phyloP scores from a whole-genome alignment of 2,888 invertebrate genomes.

The Disparrhopalites patrizii region DNA sequence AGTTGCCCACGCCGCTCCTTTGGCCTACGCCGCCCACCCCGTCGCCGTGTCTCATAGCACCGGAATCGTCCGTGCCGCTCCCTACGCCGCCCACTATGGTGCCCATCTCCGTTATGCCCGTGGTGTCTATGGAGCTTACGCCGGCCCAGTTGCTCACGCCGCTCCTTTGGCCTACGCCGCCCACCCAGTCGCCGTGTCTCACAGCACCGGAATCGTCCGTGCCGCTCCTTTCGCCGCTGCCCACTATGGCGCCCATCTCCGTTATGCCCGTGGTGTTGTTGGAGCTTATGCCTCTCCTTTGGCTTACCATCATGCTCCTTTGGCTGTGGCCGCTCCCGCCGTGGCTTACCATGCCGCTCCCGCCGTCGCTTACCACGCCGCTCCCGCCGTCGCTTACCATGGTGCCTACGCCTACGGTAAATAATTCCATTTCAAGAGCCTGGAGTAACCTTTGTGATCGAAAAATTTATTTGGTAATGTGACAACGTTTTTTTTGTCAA shows the following conservation, averaged over 20 bases:
- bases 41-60: conserved; percentile 1
- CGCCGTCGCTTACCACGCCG: too few relatives aligned
- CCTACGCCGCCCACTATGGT: not conserved
- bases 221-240: not conserved
- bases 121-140: not conserved
- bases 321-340: not conserved
- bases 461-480: too few relatives aligned
- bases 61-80: conserved; percentile 1
- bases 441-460: too few relatives aligned
- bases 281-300: not conserved
- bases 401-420: too few relatives aligned
- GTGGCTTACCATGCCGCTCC: too few relatives aligned
- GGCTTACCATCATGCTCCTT: not conserved
- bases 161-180: not conserved
- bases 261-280: not conserved
- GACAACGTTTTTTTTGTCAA: too few relatives aligned
- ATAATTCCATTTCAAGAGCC: too few relatives aligned
- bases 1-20: not conserved
- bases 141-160: not conserved
- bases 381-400: not conserved
- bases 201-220: not conserved
- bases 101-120: not conserved
- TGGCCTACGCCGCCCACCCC: not conserved
- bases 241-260: not conserved
- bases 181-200: too few relatives aligned